Base-by-base conservation (phyloP, 2,888 invertebrate species). In the Pollenia griseotomentosa region DNA sequence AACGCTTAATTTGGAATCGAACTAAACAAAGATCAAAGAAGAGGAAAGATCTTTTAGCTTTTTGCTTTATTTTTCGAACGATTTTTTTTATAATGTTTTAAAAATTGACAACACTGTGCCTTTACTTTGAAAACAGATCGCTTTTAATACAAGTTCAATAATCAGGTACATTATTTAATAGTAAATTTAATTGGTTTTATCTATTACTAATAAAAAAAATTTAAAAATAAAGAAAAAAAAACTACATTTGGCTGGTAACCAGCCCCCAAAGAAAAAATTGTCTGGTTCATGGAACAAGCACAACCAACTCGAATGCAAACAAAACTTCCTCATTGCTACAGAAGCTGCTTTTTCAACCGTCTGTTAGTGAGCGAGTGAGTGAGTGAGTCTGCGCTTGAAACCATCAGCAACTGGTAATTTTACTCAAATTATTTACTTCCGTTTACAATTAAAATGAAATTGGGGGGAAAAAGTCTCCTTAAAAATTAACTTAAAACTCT, bases 251-350 rank as follows among this genome's bases (percentile, higher is more conserved):
- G 10, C 42, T 73, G 59, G 19, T 16, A 63, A 71, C 83, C 48
- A 71, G 71, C 59, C 73, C 61, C 73, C 59, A 65, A 66, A 44
- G 65, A 12, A 66, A 78, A 48, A 57, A 42, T 19, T 23, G 44
- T 40, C 12, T 23, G 23, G 53, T 78, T 66, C 53, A 23, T 66
- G 66, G 53, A 12, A 83, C 12, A 59, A 19, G 61, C 23, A 68
- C 33, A 57, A 78, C 51, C 51, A 46, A 65, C 42, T 83, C 65
- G 7, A 46, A 70, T 33, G 19, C 53, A 42, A n/a, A 16, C 53
- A 0, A 46, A 68, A 84, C 84, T 84, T 84, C 84, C 84, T 84
- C 70, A 77, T 79, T 74, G 57, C 55, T 66, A 61, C 44, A 79
- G 57, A 61, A 79, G 68, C 51, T 68, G 71, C 10, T 70, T 59